Evolutionary conservation across 2,888 invertebrate species (phyloP).

Genomic region (Serripes groenlandicus): DNA sequence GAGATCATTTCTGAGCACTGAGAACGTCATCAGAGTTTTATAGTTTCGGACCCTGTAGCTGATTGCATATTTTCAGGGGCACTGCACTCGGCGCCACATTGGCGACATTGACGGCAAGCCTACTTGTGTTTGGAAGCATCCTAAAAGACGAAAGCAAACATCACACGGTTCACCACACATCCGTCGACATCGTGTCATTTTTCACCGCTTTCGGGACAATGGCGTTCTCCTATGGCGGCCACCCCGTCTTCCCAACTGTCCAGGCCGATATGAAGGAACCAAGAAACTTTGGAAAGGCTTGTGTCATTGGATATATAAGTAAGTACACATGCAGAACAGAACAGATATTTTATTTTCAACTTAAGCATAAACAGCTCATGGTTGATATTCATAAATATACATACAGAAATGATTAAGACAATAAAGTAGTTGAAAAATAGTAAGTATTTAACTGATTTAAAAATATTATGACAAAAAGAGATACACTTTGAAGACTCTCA

Average conservation of each 20-base stretch:
- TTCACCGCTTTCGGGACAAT: slow-evolving; percentile 91
- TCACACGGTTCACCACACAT: background rate
- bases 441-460: too few species aligned
- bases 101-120: slow-evolving; percentile 89
- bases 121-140: slow-evolving; percentile 90
- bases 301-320: slow-evolving; percentile 91
- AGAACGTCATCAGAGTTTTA: too few species aligned
- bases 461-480: too few species aligned
- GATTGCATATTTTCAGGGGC: too few species aligned
- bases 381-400: too few species aligned
- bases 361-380: background rate
- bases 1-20: background rate
- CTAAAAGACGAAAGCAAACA: slow-evolving; percentile 87
- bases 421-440: too few species aligned
- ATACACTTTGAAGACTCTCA: too few species aligned
- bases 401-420: too few species aligned
- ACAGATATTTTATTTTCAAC: background rate
- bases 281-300: slow-evolving; percentile 90
- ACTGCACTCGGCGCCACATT: slow-evolving; percentile 90
- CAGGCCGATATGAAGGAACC: slow-evolving; percentile 96
- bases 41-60: too few species aligned
- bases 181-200: slow-evolving; percentile 88
- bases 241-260: slow-evolving; percentile 92
- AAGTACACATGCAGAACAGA: slow-evolving; percentile 73
- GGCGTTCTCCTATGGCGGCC: slow-evolving; percentile 91